Evolutionary conservation across 1,140 invertebrate genomes (phyloP).

Genomic region (Orius laevigatus): DNA sequence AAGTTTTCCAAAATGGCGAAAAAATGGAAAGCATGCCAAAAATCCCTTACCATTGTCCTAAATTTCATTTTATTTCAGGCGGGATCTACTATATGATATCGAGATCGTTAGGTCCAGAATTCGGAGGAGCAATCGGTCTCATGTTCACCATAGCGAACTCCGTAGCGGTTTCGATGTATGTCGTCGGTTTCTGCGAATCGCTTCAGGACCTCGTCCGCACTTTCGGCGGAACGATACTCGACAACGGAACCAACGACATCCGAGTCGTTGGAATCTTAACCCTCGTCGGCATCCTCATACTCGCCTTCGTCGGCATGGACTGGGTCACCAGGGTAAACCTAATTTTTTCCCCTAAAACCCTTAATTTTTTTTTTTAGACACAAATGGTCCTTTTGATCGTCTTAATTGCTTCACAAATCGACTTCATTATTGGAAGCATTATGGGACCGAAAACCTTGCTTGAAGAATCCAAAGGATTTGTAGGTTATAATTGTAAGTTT

Average conservation of each 20-base stretch:
- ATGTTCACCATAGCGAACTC: constrained; percentile 86
- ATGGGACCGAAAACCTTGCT: constrained; percentile 59
- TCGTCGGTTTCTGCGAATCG: constrained; percentile 93
- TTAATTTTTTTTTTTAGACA: constrained; percentile 38
- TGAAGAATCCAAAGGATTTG: constrained; percentile 64
- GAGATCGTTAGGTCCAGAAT: constrained; percentile 86
- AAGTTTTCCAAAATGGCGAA: too few relatives aligned
- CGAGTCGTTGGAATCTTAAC: constrained; percentile 54
- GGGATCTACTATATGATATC: constrained; percentile 98
- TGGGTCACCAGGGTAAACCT: constrained; percentile 58
- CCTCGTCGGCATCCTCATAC: constrained; percentile 52
- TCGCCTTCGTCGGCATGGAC: constrained; percentile 79
- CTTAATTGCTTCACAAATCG: constrained; percentile 67
- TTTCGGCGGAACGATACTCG: constrained; percentile 37
- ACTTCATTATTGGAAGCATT: constrained; percentile 80
- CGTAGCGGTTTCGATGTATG: constrained; percentile 93
- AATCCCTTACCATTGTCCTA: too few relatives aligned
- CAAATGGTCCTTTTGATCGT: constrained; percentile 82
- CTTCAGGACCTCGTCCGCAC: constrained; percentile 46
- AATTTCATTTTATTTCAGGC: constrained; percentile 36
- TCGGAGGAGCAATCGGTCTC: constrained; percentile 73
- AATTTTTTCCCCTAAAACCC: neutral
- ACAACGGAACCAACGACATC: constrained; percentile 39
- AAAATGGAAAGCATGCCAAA: too few relatives aligned
- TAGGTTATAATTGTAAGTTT: constrained; percentile 71